Percentiles rank a stretch among this genome's conserved stretches.
These are phyloP conservation scores for Orchesella flavescens DNA, from an alignment of 2,888 invertebrate species.

Conservation along the genomic window DNA sequence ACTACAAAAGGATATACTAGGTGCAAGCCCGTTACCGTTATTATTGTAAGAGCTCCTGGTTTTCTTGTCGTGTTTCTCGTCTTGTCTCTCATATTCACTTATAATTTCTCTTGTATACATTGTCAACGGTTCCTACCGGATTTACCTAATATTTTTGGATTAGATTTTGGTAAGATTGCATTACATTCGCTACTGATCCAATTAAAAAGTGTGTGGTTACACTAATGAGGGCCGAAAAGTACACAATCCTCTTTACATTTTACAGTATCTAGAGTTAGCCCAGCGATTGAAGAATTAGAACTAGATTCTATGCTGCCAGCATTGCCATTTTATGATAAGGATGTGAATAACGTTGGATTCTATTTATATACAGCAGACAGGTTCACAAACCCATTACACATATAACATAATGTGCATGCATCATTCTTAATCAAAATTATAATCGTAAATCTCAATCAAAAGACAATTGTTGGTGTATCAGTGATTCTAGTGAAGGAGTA, in stretches of 20 bases:
- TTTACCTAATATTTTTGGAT: conserved; percentile 42
- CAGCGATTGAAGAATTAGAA: conserved; percentile 68
- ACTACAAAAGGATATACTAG: conserved; percentile 32
- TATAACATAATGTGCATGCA: not conserved
- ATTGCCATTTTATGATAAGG: conserved; percentile 68
- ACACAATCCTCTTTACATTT: too few species aligned
- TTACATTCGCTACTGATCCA: too few species aligned
- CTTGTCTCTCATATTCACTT: conserved; percentile 11
- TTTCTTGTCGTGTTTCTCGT: not conserved
- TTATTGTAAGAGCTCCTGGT: conserved; percentile 18
- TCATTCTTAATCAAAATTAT: not conserved
- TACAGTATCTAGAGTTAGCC: conserved; percentile 61
- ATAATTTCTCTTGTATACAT: conserved; percentile 34
- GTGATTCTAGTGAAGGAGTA: conserved; percentile 46
- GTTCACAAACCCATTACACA: conserved; percentile 28
- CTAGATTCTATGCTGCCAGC: conserved; percentile 66
- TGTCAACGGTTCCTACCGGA: conserved; percentile 50
- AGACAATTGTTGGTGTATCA: conserved; percentile 9
- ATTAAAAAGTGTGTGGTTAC: too few species aligned
- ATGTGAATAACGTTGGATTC: conserved; percentile 68
- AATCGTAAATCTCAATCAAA: not conserved
- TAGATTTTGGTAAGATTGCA: conserved; percentile 30
- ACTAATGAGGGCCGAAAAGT: too few species aligned
- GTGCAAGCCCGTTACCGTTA: conserved; percentile 28
- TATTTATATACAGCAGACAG: conserved; percentile 62